phyloP scores from a whole-genome alignment of 2,888 invertebrate species.

The Xylota segnis region DNA sequence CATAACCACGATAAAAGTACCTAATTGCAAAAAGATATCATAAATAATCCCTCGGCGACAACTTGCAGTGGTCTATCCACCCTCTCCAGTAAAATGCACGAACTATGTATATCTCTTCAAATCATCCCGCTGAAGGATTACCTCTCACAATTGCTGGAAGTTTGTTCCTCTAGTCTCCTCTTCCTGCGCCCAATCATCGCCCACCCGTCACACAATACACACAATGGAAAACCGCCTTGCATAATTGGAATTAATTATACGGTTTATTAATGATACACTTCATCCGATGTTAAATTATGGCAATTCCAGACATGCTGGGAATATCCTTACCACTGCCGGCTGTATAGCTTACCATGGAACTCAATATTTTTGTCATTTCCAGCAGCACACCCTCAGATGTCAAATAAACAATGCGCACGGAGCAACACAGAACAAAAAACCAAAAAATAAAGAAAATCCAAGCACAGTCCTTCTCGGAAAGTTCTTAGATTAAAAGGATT shows the following conservation, averaged over 20 bases:
- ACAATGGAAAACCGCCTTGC: constrained; percentile 29
- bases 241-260: constrained; percentile 71
- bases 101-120: neutral
- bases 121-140: constrained; percentile 52
- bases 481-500: constrained; percentile 65
- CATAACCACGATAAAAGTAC: neutral
- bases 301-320: constrained; percentile 36
- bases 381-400: constrained; percentile 36
- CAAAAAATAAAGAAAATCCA: neutral
- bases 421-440: constrained; percentile 10
- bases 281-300: constrained; percentile 42
- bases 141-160: constrained; percentile 46
- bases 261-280: constrained; percentile 63
- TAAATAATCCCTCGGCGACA: constrained; percentile 55
- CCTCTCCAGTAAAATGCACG: constrained; percentile 5
- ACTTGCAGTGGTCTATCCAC: constrained; percentile 29
- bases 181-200: constrained; percentile 8
- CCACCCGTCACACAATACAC: neutral
- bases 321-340: neutral
- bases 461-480: constrained; percentile 17
- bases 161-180: constrained; percentile 30
- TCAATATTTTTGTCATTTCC: constrained; percentile 52
- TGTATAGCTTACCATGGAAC: constrained; percentile 7
- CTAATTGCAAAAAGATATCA: constrained; percentile 23
- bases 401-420: constrained; percentile 34